phyloP scores from a whole-genome alignment of 2,888 invertebrate species.

The Elegia similella region DNA sequence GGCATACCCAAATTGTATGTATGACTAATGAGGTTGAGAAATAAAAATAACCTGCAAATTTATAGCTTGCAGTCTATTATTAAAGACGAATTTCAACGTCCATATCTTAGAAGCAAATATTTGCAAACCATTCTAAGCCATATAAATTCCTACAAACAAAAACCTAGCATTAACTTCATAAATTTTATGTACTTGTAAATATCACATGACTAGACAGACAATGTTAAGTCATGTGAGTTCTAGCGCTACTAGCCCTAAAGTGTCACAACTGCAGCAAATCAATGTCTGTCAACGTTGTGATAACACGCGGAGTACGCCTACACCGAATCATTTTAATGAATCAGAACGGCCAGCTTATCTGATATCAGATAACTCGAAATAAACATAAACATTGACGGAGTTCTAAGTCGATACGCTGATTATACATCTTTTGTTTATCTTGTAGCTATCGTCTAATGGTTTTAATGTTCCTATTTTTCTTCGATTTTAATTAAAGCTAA shows the following conservation, averaged over 20 bases:
- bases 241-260: background rate
- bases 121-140: background rate
- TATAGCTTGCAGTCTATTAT: background rate
- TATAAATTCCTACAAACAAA: constrained; percentile 1
- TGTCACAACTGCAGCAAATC: constrained; percentile 4
- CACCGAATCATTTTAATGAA: constrained; percentile 4
- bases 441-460: background rate
- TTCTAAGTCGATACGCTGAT: background rate
- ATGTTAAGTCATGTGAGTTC: constrained; percentile 1
- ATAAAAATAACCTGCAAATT: too few species aligned
- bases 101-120: background rate
- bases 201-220: constrained; percentile 5
- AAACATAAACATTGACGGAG: constrained; percentile 9
- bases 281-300: constrained; percentile 2
- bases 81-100: background rate
- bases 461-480: too few species aligned
- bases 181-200: background rate
- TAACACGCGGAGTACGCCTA: background rate
- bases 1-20: too few species aligned
- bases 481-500: too few species aligned
- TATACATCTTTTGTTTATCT: background rate
- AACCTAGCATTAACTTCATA: background rate
- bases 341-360: constrained; percentile 8
- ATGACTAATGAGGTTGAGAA: too few species aligned
- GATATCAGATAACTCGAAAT: constrained; percentile 5